phyloP scores from a whole-genome alignment of 2,113 vertebrate genomes.

The Amblyopsis rosae region DNA sequence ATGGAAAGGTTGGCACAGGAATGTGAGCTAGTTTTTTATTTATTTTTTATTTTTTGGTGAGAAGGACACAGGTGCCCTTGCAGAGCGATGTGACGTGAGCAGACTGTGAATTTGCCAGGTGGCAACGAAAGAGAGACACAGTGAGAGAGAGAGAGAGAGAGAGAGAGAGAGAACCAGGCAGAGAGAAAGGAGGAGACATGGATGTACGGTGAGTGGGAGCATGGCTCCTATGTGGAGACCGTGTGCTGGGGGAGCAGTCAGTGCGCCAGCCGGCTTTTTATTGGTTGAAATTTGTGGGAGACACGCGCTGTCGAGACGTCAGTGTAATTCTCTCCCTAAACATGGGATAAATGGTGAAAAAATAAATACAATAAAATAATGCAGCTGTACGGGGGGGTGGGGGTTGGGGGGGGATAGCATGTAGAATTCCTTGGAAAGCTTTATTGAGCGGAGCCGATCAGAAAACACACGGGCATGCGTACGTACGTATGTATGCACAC shows the following conservation, averaged over 20 bases:
- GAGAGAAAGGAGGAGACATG: constrained; percentile 15
- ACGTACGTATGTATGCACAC: not conserved
- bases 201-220: constrained; percentile 59
- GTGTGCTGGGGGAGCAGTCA: constrained; percentile 1
- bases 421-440: too few relatives aligned
- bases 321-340: too few relatives aligned
- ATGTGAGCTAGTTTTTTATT: constrained; percentile 57
- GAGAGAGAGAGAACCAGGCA: constrained; percentile 16
- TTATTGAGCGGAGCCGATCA: too few relatives aligned
- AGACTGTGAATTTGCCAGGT: constrained; percentile 84
- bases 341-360: too few relatives aligned
- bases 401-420: too few relatives aligned
- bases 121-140: constrained; percentile 70
- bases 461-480: not conserved
- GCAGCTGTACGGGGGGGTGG: too few relatives aligned
- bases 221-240: constrained; percentile 60
- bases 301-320: too few relatives aligned
- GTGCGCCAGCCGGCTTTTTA: not conserved
- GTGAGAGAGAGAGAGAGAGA: constrained; percentile 22
- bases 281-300: too few relatives aligned
- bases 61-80: constrained; percentile 84
- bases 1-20: constrained; percentile 74
- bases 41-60: constrained; percentile 51
- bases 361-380: too few relatives aligned
- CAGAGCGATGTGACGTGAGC: constrained; percentile 81